Percentiles rank a stretch among this genome's conserved stretches.
Conservation (phyloP, 2,888 invertebrate species). For the Caenorhabditis sp. region DNA sequence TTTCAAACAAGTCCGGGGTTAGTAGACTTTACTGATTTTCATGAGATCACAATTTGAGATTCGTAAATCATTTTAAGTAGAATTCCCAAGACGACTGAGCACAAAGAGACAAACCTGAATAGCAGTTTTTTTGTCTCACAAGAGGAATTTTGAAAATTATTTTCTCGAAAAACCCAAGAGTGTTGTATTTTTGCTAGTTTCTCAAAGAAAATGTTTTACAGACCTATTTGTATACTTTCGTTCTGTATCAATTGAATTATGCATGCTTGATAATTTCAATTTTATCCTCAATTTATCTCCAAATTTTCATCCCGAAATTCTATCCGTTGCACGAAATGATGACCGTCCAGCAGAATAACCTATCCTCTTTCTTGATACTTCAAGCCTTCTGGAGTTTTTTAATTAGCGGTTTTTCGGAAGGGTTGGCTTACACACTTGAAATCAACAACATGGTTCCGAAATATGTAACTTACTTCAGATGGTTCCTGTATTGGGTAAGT, state of each 20-base stretch:
- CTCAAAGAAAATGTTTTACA: no score
- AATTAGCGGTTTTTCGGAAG: slow-evolving; percentile 18
- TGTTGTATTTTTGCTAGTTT: background rate
- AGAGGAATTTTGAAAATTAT: no score
- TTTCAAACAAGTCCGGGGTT: no score
- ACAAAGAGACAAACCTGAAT: no score
- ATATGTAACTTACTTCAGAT: slow-evolving; percentile 4
- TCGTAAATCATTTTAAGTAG: no score
- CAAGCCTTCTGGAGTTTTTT: slow-evolving; percentile 12
- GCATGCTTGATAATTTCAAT: slow-evolving; percentile 1
- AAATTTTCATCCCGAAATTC: background rate
- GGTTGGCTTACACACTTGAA: slow-evolving; percentile 5
- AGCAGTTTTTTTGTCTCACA: background rate
- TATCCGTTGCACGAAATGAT: background rate
- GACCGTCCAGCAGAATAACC: background rate
- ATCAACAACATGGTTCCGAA: background rate
- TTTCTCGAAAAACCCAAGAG: no score
- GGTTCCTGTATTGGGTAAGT: slow-evolving; percentile 20
- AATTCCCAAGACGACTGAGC: no score
- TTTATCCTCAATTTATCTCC: background rate
- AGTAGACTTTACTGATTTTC: no score
- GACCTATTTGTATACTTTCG: slow-evolving; percentile 9
- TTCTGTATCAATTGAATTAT: slow-evolving; percentile 19
- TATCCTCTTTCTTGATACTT: background rate
- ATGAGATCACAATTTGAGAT: no score